A percentile compares a stretch with the other conserved stretches of the same genome.
Conservation (phyloP, 2,797 vertebrate species). For the Sitta carolinensis region DNA sequence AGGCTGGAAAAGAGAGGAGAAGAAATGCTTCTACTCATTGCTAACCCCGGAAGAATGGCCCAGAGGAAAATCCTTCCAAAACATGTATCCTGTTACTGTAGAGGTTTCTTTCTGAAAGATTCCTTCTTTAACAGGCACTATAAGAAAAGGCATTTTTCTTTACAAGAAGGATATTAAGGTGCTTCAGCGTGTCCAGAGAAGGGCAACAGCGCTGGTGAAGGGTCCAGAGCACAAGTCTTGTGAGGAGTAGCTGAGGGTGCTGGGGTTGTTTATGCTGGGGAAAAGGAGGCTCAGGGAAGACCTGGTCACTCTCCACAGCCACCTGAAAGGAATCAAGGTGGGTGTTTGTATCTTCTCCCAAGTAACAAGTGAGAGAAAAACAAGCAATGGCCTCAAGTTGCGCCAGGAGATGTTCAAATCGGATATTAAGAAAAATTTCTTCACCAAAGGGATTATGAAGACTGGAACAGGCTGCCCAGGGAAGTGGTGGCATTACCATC, state of each 20-base stretch:
- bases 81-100: neutral
- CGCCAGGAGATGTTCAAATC: neutral
- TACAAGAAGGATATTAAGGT: neutral
- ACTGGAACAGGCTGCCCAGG: neutral
- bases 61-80: neutral
- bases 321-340: fast-evolving
- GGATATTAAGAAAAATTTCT: neutral
- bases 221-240: neutral
- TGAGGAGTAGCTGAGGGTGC: neutral
- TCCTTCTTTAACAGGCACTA: neutral
- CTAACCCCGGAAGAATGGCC: neutral
- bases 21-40: neutral
- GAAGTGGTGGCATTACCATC: neutral
- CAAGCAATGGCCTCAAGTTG: neutral
- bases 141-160: neutral
- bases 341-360: neutral
- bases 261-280: neutral
- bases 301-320: fast-evolving
- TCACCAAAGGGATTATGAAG: neutral
- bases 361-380: fast-evolving
- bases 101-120: neutral
- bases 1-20: neutral
- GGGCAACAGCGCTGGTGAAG: fast-evolving
- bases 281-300: neutral
- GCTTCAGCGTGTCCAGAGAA: fast-evolving